These are phyloP conservation scores for Hucho hucho DNA, from an alignment of 2,113 vertebrate genomes.

Conservation along the genomic window DNA sequence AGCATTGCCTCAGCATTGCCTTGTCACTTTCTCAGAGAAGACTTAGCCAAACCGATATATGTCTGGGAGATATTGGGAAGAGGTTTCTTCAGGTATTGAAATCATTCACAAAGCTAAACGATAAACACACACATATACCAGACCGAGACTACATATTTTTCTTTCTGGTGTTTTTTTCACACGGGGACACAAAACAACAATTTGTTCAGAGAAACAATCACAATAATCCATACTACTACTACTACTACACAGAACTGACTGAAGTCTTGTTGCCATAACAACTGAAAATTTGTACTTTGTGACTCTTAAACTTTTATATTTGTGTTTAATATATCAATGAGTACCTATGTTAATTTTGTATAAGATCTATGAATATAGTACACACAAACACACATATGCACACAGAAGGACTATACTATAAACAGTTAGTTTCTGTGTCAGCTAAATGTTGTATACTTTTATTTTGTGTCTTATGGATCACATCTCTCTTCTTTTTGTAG, in stretches of 20 bases:
- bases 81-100: slow-evolving; percentile 9
- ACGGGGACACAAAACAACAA: slow-evolving; percentile 26
- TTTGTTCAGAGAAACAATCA: slow-evolving; percentile 49
- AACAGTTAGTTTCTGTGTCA: slow-evolving; percentile 65
- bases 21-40: neutral
- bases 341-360: slow-evolving; percentile 84
- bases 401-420: slow-evolving; percentile 49
- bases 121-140: neutral
- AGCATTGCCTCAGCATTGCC: neutral
- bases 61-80: neutral
- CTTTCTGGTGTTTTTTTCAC: slow-evolving; percentile 28
- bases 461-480: slow-evolving; percentile 73
- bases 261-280: slow-evolving; percentile 74
- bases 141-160: neutral
- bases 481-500: slow-evolving; percentile 74
- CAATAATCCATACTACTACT: slow-evolving; percentile 51
- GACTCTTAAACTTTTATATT: slow-evolving; percentile 79
- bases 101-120: neutral
- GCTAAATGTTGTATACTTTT: slow-evolving; percentile 73
- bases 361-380: slow-evolving; percentile 74
- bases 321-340: slow-evolving; percentile 83
- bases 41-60: slow-evolving; percentile 7
- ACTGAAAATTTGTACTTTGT: slow-evolving; percentile 79
- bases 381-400: slow-evolving; percentile 51
- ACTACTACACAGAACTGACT: slow-evolving; percentile 61